Conservation (phyloP, 2,113 vertebrate genomes). For the Sylvia atricapilla region DNA sequence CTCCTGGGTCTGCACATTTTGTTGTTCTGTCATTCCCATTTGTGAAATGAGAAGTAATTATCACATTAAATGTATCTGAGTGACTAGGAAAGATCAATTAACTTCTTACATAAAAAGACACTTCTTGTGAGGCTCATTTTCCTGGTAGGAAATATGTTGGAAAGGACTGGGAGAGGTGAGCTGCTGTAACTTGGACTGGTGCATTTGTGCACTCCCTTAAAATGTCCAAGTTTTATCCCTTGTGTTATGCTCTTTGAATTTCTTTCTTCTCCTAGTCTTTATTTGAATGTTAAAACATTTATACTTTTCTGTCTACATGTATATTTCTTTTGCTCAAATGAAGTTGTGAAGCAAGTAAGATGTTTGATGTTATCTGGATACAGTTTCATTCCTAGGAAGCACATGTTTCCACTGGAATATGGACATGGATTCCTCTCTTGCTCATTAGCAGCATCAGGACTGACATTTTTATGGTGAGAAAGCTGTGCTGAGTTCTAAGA, state of each 20-base stretch:
- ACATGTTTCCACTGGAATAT: background rate
- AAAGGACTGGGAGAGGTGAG: background rate
- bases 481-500: background rate
- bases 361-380: background rate
- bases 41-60: constrained; percentile 43
- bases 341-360: background rate
- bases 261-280: background rate
- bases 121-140: background rate
- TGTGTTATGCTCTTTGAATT: background rate
- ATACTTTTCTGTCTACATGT: background rate
- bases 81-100: constrained; percentile 33
- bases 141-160: background rate
- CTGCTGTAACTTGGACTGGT: background rate
- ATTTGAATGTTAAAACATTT: background rate
- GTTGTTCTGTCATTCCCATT: constrained; percentile 23
- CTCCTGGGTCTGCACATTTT: background rate
- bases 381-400: background rate
- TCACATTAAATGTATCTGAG: background rate
- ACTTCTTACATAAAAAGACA: background rate
- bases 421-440: background rate
- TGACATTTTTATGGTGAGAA: background rate
- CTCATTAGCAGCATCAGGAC: background rate
- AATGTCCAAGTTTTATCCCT: background rate
- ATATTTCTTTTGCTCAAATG: background rate
- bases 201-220: background rate